A percentile compares a stretch with the other conserved stretches of the same genome.
phyloP scores from a whole-genome alignment of 2,888 invertebrate genomes.

The Heteromyza rotundicornis region DNA sequence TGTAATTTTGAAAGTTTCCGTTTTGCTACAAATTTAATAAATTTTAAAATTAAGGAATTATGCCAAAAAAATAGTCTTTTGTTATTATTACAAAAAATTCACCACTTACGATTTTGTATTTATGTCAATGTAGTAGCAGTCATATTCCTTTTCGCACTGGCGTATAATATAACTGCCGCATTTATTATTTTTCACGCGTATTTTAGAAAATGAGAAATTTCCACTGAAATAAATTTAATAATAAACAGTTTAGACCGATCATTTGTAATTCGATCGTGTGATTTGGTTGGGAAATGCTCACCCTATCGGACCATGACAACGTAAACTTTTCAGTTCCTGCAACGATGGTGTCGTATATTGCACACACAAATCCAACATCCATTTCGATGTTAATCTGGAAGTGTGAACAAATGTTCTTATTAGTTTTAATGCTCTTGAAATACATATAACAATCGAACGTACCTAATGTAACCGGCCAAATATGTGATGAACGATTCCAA shows the following conservation, averaged over 20 bases:
- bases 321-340: constrained; percentile 72
- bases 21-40: constrained; percentile 61
- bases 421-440: neutral
- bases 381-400: constrained; percentile 78
- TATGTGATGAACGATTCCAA: constrained; percentile 82
- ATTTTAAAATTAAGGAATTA: no score
- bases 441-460: constrained; percentile 26
- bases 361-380: constrained; percentile 89
- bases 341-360: constrained; percentile 82
- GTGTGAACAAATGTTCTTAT: neutral
- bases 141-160: constrained; percentile 81
- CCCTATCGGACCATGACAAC: constrained; percentile 92
- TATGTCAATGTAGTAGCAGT: constrained; percentile 82
- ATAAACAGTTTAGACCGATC: constrained; percentile 3
- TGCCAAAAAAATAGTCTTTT: no score
- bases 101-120: constrained; percentile 74
- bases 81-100: no score
- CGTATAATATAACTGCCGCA: constrained; percentile 82
- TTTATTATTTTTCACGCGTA: constrained; percentile 80
- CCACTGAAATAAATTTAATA: constrained; percentile 66
- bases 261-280: constrained; percentile 3
- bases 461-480: constrained; percentile 85
- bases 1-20: constrained; percentile 73
- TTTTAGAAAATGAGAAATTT: constrained; percentile 82
- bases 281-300: constrained; percentile 61